Base-by-base conservation (phyloP, 2,797 vertebrate species). In the Poeciliopsis turneri region DNA sequence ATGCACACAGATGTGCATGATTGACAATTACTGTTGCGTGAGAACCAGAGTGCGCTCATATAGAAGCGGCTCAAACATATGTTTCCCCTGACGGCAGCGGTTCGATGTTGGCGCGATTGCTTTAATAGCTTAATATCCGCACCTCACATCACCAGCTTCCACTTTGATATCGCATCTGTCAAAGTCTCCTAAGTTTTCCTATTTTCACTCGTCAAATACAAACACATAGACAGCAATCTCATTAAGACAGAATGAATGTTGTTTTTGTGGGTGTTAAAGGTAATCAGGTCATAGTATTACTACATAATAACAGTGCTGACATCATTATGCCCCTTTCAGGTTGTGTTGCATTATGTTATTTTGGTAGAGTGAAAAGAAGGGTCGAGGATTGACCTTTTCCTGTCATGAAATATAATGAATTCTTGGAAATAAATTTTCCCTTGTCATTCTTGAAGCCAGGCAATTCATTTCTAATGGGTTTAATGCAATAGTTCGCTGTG, bases 391-490 rank as follows among this genome's bases (percentile, higher is more conserved):
- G 76, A 89, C 73, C 64, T 83, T 71, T 41, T 71, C 6, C 20
- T 84, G 41, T 82, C 70, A 86, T 76, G 41, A 79, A 61, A 83
- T 66, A 66, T 69, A 79, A 81, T 78, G 59, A 72, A 83, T 85
- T 77, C 25, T 69, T n/a, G 30, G 15, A 77, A 77, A 76, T 64
- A 20, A 79, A 61, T 78, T 81, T 80, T 55, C 7, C 10, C 41
- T 72, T 41, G 30, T 82, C 83, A 78, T 45, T 73, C 68, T 45
- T 72, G 70, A 85, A 77, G 55, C 36, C 28, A 28, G 49, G n/a
- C 33, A 28, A 71, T 79, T 82, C 71, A 72, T 70, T 80, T 72
- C 46, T 81, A 74, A 81, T 87, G 72, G 79, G 74, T 81, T 78
- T 79, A 61, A 81, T 79, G 77, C 15, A 49, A 74, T 75, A 49